Conservation (phyloP, 2,888 invertebrate genomes). For the Gnatocerus cornutus region DNA sequence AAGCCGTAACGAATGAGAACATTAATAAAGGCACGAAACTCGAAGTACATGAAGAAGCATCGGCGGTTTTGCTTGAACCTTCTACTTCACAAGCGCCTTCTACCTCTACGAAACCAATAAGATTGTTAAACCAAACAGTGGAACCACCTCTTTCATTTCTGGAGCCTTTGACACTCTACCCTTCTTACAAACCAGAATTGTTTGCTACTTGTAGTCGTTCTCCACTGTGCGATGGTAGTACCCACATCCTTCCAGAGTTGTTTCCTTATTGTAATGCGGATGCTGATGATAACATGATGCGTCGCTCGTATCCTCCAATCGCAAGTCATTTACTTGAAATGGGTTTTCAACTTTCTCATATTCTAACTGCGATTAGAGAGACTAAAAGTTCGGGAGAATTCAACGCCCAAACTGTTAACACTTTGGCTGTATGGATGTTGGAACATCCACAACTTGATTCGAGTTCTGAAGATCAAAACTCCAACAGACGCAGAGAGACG, state of each 20-base stretch:
- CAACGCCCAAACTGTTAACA: conserved; percentile 73
- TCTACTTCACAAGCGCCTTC: neutral
- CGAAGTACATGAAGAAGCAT: neutral
- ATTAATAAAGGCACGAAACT: neutral
- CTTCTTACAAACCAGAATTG: neutral
- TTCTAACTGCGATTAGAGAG: conserved; percentile 71
- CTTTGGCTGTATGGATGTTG: conserved; percentile 78
- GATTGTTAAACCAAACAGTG: neutral
- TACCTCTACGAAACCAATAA: neutral
- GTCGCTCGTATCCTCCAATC: conserved; percentile 68
- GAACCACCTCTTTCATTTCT: neutral
- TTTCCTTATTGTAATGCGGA: neutral
- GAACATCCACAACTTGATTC: conserved; percentile 73
- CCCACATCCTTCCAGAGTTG: neutral
- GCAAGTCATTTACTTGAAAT: conserved; percentile 76
- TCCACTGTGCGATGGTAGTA: neutral
- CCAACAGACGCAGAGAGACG: conserved; percentile 11
- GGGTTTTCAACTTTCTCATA: conserved; percentile 76
- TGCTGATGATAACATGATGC: neutral
- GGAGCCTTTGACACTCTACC: neutral
- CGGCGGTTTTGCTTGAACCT: neutral
- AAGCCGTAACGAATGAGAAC: conserved; percentile 66
- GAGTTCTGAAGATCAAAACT: conserved; percentile 21
- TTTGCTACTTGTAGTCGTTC: neutral
- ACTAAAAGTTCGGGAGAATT: conserved; percentile 69